A percentile compares a stretch with the other conserved stretches of the same genome.
These are phyloP conservation scores for Fabriciana adippe DNA, from an alignment of 2,888 invertebrate species.

Conservation along the genomic window DNA sequence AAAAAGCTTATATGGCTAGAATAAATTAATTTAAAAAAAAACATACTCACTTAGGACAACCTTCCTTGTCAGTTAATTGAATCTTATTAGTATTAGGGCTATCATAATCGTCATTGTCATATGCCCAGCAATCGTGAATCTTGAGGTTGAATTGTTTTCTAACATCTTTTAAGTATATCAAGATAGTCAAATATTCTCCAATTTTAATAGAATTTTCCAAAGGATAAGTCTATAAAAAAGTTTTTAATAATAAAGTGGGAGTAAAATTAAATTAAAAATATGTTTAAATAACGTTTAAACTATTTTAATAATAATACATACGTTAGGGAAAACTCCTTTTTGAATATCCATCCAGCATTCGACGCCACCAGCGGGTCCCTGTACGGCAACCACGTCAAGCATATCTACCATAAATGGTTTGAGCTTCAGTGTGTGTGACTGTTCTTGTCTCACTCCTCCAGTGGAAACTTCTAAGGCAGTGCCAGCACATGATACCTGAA, in stretches of 20 bases:
- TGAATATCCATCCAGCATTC: conserved; percentile 91
- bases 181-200: conserved; percentile 86
- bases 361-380: conserved; percentile 84
- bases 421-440: conserved; percentile 70
- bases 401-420: conserved; percentile 87
- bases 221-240: conserved; percentile 75
- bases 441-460: conserved; percentile 49
- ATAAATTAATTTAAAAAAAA: neutral
- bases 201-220: conserved; percentile 85
- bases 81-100: conserved; percentile 81
- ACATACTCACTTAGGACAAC: conserved; percentile 83
- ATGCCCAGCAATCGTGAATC: conserved; percentile 89
- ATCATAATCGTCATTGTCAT: conserved; percentile 84
- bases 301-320: conserved; percentile 53
- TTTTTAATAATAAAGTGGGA: neutral
- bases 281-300: neutral
- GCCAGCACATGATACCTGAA: conserved; percentile 71
- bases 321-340: conserved; percentile 86
- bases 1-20: neutral
- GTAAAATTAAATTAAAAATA: neutral
- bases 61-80: conserved; percentile 85
- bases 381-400: conserved; percentile 86
- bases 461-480: conserved; percentile 68
- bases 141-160: conserved; percentile 85
- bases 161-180: conserved; percentile 86